A percentile compares a stretch with the other conserved stretches of the same genome.
Evolutionary conservation across 2,888 invertebrate species (phyloP).

Genomic region (Cataglyphis altisquamis): DNA sequence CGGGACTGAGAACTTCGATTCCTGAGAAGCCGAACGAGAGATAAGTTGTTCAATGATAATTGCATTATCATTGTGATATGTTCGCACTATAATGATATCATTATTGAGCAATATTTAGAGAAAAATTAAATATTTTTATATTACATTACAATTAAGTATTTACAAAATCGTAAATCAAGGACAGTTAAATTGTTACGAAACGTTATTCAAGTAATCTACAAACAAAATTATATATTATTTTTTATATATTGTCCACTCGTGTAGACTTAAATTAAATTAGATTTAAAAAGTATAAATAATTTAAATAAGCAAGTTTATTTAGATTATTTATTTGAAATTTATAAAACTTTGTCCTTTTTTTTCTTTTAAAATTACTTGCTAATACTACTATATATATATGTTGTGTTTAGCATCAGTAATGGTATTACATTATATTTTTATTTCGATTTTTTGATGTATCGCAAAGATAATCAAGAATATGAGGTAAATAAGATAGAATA

Average conservation of each 20-base stretch:
- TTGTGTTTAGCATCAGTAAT: background rate
- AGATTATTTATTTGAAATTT: slow-evolving; percentile 3
- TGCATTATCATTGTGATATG: slow-evolving; percentile 42
- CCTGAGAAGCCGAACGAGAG: slow-evolving; percentile 30
- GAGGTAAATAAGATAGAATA: slow-evolving; percentile 7
- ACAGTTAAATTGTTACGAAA: background rate
- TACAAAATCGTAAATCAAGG: background rate
- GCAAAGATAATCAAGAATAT: slow-evolving; percentile 19
- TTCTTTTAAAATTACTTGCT: background rate
- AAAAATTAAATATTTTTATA: slow-evolving; percentile 18
- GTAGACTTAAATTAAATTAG: background rate
- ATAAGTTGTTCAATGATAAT: slow-evolving; percentile 50
- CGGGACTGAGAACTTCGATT: slow-evolving; percentile 45
- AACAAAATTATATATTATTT: background rate
- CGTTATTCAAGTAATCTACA: background rate
- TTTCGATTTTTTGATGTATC: background rate
- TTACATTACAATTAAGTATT: background rate
- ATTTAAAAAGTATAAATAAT: slow-evolving; percentile 1
- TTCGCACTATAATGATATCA: slow-evolving; percentile 26
- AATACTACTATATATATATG: background rate
- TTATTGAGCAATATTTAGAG: slow-evolving; percentile 17
- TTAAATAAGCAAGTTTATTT: background rate
- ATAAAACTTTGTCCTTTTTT: background rate
- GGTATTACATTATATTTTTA: background rate
- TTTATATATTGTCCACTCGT: background rate